phyloP scores from a whole-genome alignment of 2,797 vertebrate species.

The Ctenochaetus hawaiiensis region DNA sequence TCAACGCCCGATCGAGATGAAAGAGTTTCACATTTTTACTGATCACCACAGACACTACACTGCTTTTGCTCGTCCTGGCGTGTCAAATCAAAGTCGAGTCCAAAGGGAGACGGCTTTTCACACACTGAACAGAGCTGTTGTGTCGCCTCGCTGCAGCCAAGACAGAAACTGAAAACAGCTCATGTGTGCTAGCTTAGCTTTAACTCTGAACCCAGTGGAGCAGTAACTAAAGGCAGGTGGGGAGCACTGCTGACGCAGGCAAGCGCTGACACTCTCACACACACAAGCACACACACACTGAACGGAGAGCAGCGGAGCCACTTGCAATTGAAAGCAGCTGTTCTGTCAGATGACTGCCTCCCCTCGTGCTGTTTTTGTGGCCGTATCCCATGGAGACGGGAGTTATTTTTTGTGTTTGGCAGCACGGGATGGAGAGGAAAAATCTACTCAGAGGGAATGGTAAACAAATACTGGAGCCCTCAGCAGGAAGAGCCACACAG shows the following conservation, averaged over 20 bases:
- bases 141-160: slow-evolving; percentile 36
- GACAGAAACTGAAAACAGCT: slow-evolving; percentile 48
- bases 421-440: slow-evolving; percentile 81
- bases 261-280: slow-evolving; percentile 45
- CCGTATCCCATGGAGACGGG: slow-evolving; percentile 83
- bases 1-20: background rate
- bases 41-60: slow-evolving; percentile 23
- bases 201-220: slow-evolving; percentile 65
- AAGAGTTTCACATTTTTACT: slow-evolving; percentile 11
- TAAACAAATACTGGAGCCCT: slow-evolving; percentile 82
- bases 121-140: slow-evolving; percentile 32
- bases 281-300: slow-evolving; percentile 39
- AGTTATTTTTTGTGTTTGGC: slow-evolving; percentile 83
- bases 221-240: slow-evolving; percentile 78
- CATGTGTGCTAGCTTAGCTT: slow-evolving; percentile 60
- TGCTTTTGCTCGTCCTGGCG: slow-evolving; percentile 29
- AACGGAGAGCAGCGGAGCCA: slow-evolving; percentile 66
- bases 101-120: slow-evolving; percentile 26
- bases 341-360: slow-evolving; percentile 81
- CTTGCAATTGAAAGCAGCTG: slow-evolving; percentile 88
- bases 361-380: slow-evolving; percentile 79
- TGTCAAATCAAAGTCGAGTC: slow-evolving; percentile 32
- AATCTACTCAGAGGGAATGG: slow-evolving; percentile 83
- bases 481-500: slow-evolving; percentile 75
- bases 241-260: slow-evolving; percentile 75